A percentile compares a stretch with the other conserved stretches of the same genome.
Evolutionary conservation across 2,113 vertebrate species (phyloP).

Genomic region (Thamnaconus septentrionalis): DNA sequence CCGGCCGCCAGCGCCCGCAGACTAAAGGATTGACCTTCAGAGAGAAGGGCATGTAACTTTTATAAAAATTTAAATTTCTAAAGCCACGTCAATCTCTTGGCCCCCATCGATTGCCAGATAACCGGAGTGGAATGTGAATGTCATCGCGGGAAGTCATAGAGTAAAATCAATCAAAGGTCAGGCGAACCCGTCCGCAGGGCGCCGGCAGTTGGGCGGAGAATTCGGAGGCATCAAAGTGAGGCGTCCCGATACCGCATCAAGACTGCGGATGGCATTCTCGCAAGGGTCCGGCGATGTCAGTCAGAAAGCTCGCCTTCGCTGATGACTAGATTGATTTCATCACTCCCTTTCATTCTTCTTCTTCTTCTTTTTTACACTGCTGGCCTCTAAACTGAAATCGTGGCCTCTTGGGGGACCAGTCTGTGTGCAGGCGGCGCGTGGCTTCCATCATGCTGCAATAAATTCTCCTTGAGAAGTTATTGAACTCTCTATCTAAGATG

Average conservation of each 20-base stretch:
- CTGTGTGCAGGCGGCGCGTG: too few relatives aligned
- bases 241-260: conserved; percentile 60
- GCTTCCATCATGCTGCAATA: conserved; percentile 9
- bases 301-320: conserved; percentile 58
- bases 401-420: too few relatives aligned
- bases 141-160: conserved; percentile 75
- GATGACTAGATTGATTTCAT: conserved; percentile 72
- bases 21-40: conserved; percentile 54
- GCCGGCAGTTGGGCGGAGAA: conserved; percentile 43
- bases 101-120: conserved; percentile 74
- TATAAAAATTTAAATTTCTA: conserved; percentile 72
- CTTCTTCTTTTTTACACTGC: conserved; percentile 38
- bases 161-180: conserved; percentile 79
- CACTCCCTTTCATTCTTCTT: conserved; percentile 37
- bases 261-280: conserved; percentile 59
- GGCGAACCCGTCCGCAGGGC: conserved; percentile 62
- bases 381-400: too few relatives aligned
- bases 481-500: not conserved
- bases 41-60: conserved; percentile 58
- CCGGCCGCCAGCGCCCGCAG: conserved; percentile 10
- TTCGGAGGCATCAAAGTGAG: conserved; percentile 74
- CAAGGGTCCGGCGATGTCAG: conserved; percentile 64
- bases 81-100: conserved; percentile 71
- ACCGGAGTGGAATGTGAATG: conserved; percentile 76
- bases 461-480: conserved; percentile 3